Base-by-base conservation (phyloP, 1,140 invertebrate genomes). In the Eueides isabella region DNA sequence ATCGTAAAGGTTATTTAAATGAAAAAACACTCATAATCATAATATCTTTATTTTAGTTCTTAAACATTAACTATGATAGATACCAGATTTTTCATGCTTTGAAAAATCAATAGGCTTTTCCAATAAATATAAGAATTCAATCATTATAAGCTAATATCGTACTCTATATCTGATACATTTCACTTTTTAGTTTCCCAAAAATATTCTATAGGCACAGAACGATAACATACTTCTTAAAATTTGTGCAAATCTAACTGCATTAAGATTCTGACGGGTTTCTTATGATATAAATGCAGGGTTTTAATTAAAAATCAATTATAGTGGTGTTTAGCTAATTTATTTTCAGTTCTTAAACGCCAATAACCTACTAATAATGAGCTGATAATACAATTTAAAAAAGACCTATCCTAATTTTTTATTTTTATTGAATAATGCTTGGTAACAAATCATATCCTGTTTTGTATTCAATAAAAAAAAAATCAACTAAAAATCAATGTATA, bases 311-410 rank as follows among this genome's bases (percentile, higher is more conserved):
- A 78, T 62, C 72, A 66, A 75, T 76, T 77, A 55, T 85, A 75
- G 81, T 82, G 82, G 88, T 91, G 88, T 91, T 91, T 93, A 93
- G 90, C 91, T 93, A 93, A 86, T 93, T 93, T 92, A 91, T 91
- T 92, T 88, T 93, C 91, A 93, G 91, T 93, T 93, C 91, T 93
- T 93, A 93, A 93, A 90, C 89, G 91, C 90, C 90, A 90, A 89
- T 91, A 92, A 90, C 88, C 89, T 92, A 93, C 86, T 87, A 93
- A 87, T 91, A 90, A 91, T 92, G 91, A 93, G 91, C 91, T 87
- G 88, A 90, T 93, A 93, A 93, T 92, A 93, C 91, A 93, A 93
- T 93, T 91, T 87, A 91, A 90, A 92, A 91, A 92, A 87, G 77
- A 84, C 83, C 85, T 91, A 91, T 80, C 83, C 88, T 90, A 91